Conservation (phyloP, 2,797 vertebrate genomes). For the Pantherophis alleghaniensis region DNA sequence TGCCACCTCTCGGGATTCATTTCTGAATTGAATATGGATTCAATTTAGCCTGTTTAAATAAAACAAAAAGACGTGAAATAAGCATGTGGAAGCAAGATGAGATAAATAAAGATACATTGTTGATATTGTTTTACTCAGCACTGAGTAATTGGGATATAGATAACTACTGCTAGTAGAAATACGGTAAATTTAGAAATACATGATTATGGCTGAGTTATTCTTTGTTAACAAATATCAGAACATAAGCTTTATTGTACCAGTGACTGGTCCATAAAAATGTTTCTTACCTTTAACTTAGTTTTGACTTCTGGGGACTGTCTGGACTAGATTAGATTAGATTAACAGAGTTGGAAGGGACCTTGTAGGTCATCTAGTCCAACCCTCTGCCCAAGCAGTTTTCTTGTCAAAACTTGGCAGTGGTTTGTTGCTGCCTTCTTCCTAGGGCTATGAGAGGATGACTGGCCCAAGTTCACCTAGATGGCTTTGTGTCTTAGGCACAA, state of each 20-base stretch:
- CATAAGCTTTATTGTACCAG: neutral
- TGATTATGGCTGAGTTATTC: neutral
- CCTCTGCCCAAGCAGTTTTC: neutral
- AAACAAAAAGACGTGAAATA: neutral
- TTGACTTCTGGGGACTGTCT: neutral
- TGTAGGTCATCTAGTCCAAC: too few relatives aligned
- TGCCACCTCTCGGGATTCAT: neutral
- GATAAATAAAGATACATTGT: neutral
- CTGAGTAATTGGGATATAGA: neutral
- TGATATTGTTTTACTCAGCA: neutral
- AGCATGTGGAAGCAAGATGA: constrained; percentile 18
- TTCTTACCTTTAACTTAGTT: neutral
- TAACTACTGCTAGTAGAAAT: neutral
- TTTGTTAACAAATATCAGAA: neutral
- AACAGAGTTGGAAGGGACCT: too few relatives aligned
- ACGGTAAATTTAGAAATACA: neutral
- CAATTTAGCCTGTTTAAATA: neutral
- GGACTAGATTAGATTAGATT: neutral
- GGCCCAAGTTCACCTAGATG: neutral
- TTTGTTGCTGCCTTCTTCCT: neutral
- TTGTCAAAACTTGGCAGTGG: neutral
- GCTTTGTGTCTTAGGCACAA: neutral
- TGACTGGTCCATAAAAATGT: neutral
- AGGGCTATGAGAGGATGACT: neutral
- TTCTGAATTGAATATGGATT: neutral